Conservation (phyloP, 2,113 vertebrate genomes). For the Poeciliopsis retropinna region DNA sequence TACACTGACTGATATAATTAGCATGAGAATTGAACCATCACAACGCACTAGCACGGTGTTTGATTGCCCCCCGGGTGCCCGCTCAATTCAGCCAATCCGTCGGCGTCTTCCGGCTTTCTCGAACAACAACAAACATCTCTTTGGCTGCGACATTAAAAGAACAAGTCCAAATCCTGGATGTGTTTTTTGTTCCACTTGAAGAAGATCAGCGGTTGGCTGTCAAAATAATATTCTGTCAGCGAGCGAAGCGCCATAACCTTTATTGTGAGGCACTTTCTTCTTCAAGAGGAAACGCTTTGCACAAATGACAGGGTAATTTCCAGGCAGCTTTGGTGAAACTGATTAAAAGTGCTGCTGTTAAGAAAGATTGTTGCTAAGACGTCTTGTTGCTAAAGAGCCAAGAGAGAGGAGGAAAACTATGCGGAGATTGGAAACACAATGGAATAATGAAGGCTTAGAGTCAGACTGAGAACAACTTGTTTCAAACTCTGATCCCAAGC, state of each 20-base stretch:
- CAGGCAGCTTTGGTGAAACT: slow-evolving; percentile 26
- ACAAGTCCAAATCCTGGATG: slow-evolving; percentile 40
- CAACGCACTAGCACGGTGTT: slow-evolving; percentile 52
- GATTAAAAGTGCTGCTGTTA: slow-evolving; percentile 26
- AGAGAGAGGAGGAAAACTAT: neutral
- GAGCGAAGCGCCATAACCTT: slow-evolving; percentile 26
- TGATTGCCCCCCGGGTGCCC: slow-evolving; percentile 65
- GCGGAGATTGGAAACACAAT: neutral
- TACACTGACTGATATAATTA: slow-evolving; percentile 78
- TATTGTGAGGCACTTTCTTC: slow-evolving; percentile 31
- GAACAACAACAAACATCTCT: slow-evolving; percentile 29
- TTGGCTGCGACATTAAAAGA: slow-evolving; percentile 58
- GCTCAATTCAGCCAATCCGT: slow-evolving; percentile 45
- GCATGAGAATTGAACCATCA: slow-evolving; percentile 82
- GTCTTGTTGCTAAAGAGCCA: neutral
- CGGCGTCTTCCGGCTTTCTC: slow-evolving; percentile 19
- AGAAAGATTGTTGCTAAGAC: neutral
- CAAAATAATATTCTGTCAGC: slow-evolving; percentile 49
- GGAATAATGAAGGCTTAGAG: neutral
- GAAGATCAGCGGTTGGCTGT: slow-evolving; percentile 62
- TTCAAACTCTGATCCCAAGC: neutral
- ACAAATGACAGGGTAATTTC: slow-evolving; percentile 10
- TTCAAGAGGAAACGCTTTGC: slow-evolving; percentile 28
- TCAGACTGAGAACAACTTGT: neutral
- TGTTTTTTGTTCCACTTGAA: slow-evolving; percentile 39